phyloP scores from a whole-genome alignment of 2,888 invertebrate genomes.

The Linyphia triangularis region DNA sequence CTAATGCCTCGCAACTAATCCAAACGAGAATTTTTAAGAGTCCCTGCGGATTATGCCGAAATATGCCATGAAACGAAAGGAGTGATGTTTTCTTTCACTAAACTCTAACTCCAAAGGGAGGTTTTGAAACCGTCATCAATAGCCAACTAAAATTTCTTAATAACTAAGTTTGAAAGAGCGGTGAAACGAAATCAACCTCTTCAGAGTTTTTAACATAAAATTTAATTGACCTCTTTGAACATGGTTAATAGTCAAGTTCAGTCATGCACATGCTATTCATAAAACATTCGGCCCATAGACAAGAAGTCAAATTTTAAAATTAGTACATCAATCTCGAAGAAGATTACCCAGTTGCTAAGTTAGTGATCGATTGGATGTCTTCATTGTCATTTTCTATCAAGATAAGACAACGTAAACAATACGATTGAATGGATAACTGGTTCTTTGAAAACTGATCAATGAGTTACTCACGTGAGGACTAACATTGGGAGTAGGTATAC shows the following conservation, averaged over 20 bases:
- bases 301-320: neutral
- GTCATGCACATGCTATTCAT: neutral
- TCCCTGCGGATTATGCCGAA: neutral
- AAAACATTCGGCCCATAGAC: neutral
- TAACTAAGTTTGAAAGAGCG: too few species aligned
- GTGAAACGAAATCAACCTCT: too few species aligned
- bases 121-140: neutral
- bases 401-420: too few species aligned
- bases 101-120: neutral
- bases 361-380: neutral
- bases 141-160: too few species aligned
- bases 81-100: neutral
- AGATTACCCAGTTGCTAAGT: neutral
- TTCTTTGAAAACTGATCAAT: too few species aligned
- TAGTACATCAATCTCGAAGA: neutral
- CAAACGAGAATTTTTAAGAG: neutral
- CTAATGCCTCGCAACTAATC: slow-evolving; percentile 24
- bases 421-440: too few species aligned
- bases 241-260: too few species aligned
- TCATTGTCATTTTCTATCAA: too few species aligned
- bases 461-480: too few species aligned
- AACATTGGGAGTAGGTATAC: too few species aligned
- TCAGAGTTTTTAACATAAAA: too few species aligned
- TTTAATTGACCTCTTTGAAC: too few species aligned
- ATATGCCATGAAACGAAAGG: neutral